These are phyloP conservation scores for Ailuropoda melanoleuca DNA, from an alignment of 2,113 vertebrate species.

Conservation along the genomic window DNA sequence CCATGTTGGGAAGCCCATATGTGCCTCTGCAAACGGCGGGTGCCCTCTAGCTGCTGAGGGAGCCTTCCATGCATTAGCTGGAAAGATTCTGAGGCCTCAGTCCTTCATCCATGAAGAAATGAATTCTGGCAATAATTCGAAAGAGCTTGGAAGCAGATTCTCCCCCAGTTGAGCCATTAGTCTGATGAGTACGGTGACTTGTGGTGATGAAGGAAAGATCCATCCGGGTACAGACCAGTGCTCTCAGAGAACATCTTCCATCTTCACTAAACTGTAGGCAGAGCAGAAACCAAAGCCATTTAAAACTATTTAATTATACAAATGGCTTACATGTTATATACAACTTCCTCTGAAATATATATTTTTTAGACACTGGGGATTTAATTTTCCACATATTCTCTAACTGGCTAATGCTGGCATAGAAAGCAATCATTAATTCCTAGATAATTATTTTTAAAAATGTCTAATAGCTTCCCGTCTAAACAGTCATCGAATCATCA, in stretches of 20 bases:
- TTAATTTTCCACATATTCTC: slow-evolving; percentile 21
- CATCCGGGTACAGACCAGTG: not conserved
- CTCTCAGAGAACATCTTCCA: not conserved
- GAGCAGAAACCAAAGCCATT: not conserved
- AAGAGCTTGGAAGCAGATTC: not conserved
- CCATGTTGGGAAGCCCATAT: not conserved
- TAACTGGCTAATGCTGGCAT: not conserved
- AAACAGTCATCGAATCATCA: not conserved
- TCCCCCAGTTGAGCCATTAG: not conserved
- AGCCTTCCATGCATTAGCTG: not conserved
- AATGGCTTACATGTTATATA: not conserved
- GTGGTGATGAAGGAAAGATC: fast-evolving
- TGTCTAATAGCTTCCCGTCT: not conserved
- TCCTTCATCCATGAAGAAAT: not conserved
- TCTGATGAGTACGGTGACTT: not conserved
- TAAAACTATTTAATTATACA: not conserved
- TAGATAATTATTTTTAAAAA: slow-evolving; percentile 30
- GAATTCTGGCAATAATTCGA: not conserved
- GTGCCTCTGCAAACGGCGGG: not conserved
- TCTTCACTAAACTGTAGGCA: not conserved
- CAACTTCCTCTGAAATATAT: not conserved
- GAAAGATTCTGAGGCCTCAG: not conserved
- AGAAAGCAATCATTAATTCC: slow-evolving; percentile 7
- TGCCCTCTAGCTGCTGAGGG: not conserved
- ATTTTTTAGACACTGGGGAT: not conserved